Evolutionary conservation across 2,888 invertebrate species (phyloP).

Genomic region (Macrosoma leucophasiata): DNA sequence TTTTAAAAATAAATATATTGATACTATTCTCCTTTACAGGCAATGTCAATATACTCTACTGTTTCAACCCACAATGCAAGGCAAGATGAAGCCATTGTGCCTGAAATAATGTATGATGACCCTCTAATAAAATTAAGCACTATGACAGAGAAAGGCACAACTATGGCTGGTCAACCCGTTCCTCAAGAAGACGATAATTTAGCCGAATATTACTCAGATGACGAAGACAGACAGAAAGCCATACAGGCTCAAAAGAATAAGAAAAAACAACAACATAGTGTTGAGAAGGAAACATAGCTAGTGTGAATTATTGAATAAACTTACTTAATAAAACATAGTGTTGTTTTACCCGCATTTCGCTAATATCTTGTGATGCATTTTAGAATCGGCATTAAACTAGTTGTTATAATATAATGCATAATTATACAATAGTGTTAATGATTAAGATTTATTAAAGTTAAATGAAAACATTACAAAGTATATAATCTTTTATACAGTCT

Average conservation of each 20-base stretch:
- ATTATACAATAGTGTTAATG: no score
- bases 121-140: constrained; percentile 50
- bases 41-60: constrained; percentile 78
- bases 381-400: no score
- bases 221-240: constrained; percentile 65
- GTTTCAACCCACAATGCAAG: constrained; percentile 59
- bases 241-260: constrained; percentile 52
- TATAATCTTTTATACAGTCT: no score
- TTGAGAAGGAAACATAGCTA: constrained; percentile 60
- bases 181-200: constrained; percentile 47
- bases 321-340: no score
- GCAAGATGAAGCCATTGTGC: constrained; percentile 34
- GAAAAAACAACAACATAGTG: constrained; percentile 44
- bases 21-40: constrained; percentile 50
- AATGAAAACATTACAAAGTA: no score
- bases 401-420: no score
- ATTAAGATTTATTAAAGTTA: no score
- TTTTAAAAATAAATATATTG: neutral
- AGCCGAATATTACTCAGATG: constrained; percentile 70
- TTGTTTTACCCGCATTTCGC: no score
- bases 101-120: constrained; percentile 40
- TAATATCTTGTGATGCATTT: no score
- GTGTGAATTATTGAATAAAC: no score
- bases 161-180: constrained; percentile 49
- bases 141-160: constrained; percentile 50